Conservation (phyloP, 2,113 vertebrate genomes). For the Benitochromis conjunctus region DNA sequence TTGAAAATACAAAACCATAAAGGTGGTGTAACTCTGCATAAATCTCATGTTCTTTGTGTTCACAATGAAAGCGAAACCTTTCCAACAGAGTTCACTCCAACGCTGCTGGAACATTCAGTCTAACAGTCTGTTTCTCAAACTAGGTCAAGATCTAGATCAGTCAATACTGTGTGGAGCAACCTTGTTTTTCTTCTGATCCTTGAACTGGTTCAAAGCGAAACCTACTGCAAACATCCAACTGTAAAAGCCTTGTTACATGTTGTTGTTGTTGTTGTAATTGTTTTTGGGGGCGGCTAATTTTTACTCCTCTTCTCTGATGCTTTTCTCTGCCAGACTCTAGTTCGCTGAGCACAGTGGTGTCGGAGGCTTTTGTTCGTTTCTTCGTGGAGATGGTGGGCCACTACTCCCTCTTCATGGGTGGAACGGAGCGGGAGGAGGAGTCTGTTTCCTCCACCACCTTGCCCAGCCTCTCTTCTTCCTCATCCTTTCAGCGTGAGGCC, state of each 20-base stretch:
- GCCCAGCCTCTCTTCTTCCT: slow-evolving; percentile 32
- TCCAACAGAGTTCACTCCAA: not conserved
- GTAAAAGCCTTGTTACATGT: not conserved
- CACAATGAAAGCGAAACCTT: not conserved
- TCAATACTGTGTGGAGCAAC: not conserved
- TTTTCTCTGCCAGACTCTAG: slow-evolving; percentile 59
- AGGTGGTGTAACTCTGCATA: not conserved
- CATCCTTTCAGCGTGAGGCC: slow-evolving; percentile 78
- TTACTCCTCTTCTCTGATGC: not conserved
- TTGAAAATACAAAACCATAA: not conserved
- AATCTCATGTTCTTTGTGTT: not conserved
- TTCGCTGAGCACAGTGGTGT: slow-evolving; percentile 85
- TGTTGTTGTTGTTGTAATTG: not conserved
- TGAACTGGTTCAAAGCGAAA: not conserved
- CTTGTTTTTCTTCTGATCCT: not conserved
- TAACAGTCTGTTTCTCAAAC: not conserved
- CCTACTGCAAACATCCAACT: not conserved
- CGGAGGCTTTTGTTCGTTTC: slow-evolving; percentile 95
- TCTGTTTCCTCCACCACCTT: slow-evolving; percentile 63
- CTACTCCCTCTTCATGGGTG: slow-evolving; percentile 85
- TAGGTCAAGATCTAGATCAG: not conserved
- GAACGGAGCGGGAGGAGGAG: slow-evolving; percentile 82
- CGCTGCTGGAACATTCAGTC: not conserved
- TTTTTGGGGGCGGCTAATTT: not conserved
- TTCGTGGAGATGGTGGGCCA: slow-evolving; percentile 85